These are phyloP conservation scores for Achlya flavicornis DNA, from an alignment of 2,888 invertebrate species.

Conservation along the genomic window DNA sequence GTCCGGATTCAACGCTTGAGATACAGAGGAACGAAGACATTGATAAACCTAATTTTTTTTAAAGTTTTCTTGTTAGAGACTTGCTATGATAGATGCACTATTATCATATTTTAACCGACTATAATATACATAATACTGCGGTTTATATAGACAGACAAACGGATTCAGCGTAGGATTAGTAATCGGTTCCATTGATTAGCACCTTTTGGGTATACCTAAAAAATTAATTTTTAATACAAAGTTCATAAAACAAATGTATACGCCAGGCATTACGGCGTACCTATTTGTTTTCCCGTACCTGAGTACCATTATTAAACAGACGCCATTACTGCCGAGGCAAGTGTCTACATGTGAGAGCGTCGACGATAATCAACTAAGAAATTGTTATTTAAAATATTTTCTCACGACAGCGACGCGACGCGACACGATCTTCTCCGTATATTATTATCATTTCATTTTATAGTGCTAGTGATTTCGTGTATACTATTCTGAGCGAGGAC, in stretches of 20 bases:
- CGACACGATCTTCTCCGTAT: neutral
- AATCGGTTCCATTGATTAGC: neutral
- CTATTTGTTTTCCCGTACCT: conserved; percentile 34
- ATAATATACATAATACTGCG: too few species aligned
- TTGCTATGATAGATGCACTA: too few species aligned
- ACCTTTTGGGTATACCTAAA: too few species aligned
- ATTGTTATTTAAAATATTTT: conserved; percentile 23
- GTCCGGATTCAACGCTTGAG: too few species aligned
- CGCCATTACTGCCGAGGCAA: conserved; percentile 32
- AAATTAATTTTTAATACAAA: conserved; percentile 26
- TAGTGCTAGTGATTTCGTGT: neutral
- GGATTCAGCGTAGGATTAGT: neutral
- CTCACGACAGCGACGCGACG: conserved; percentile 10
- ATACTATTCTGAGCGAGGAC: neutral
- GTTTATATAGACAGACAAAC: too few species aligned
- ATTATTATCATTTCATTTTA: neutral
- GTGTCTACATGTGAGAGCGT: conserved; percentile 7
- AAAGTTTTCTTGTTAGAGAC: too few species aligned
- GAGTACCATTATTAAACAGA: conserved; percentile 34
- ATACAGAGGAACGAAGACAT: too few species aligned
- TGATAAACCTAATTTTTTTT: too few species aligned
- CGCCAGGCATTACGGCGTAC: conserved; percentile 29
- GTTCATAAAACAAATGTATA: conserved; percentile 36
- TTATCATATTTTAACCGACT: too few species aligned
- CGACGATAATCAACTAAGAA: conserved; percentile 9